Evolutionary conservation across 2,888 invertebrate species (phyloP).

Genomic region (Stratiomys singularior): DNA sequence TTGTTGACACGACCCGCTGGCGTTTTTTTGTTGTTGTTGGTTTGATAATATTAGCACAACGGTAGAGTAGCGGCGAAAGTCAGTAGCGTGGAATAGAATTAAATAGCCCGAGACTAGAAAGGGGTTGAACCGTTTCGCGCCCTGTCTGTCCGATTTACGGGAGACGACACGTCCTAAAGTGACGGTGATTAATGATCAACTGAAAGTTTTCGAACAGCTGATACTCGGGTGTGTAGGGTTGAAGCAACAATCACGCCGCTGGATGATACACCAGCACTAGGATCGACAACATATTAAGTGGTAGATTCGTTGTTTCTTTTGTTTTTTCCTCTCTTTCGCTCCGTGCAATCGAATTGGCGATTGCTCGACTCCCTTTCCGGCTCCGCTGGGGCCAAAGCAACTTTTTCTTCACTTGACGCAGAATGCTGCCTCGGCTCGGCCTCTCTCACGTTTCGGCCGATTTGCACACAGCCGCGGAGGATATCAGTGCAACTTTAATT

Average conservation of each 20-base stretch:
- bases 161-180: constrained; percentile 47
- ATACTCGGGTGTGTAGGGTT: constrained; percentile 38
- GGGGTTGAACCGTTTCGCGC: constrained; percentile 41
- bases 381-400: background rate
- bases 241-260: constrained; percentile 50
- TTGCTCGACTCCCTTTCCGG: background rate
- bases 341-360: constrained; percentile 47
- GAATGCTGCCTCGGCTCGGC: background rate
- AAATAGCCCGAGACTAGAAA: constrained; percentile 5
- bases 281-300: constrained; percentile 36
- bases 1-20: background rate
- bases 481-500: constrained; percentile 16
- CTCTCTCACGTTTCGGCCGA: background rate
- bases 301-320: constrained; percentile 18
- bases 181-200: constrained; percentile 51
- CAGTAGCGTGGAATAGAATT: background rate
- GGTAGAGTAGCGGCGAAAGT: background rate
- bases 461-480: background rate
- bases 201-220: constrained; percentile 49
- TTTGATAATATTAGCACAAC: background rate
- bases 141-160: constrained; percentile 37
- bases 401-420: background rate
- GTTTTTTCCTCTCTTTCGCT: constrained; percentile 35
- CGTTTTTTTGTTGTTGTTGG: too few relatives aligned
- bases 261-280: constrained; percentile 46